Evolutionary conservation across 2,113 vertebrate species (phyloP), one percentile per base, ranked within the genome.

Genomic region (Oryzias melastigma): DNA sequence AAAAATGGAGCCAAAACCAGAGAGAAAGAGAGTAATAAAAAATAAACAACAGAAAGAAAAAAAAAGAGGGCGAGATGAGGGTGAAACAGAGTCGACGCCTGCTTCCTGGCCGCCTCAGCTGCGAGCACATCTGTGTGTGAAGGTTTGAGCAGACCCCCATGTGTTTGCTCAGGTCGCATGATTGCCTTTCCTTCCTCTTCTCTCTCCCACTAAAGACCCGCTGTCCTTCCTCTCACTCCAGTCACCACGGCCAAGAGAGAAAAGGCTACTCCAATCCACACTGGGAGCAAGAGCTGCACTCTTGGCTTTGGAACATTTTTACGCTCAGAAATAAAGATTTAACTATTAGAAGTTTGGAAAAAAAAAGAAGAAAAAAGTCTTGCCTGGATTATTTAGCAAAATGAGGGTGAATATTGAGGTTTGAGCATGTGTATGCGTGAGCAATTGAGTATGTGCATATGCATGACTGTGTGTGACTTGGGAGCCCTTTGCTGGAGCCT

Each of bases 171-270:
- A 87, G 86, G 87, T 91, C 78, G 84, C 82, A 83, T 90, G 91
- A 92, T 92, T 92, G 91, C 88, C 89, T 92, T 92, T 92, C 91
- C 91, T 92, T 92, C 91, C 91, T 90, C 85, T 84, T 87, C 79
- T 83, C 78, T 85, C 68, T 87, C 81, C 83, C 81, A 85, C 80
- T 87, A 88, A 88, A 90, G 86, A 88, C 86, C 88, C 42, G 52
- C 75, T 90, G 87, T 89, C 90, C 89, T 91, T 91, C 90, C 89
- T 88, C 84, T 92, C 83, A 88, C 89, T 92, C 87, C 83, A 85
- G 68, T 86, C 82, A 79, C 60, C 24, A 16, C 43, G 44, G 83
- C 75, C 81, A 78, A 72, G 57, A 85, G 67, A 74, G 68, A 72
- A 73, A 73, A 63, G 78, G 68, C 60, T 40, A 80, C 64, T 73